Evolutionary conservation across 2,888 invertebrate genomes (phyloP), one percentile per base, ranked within the genome.

Genomic region (Lithophane semibrunnea): DNA sequence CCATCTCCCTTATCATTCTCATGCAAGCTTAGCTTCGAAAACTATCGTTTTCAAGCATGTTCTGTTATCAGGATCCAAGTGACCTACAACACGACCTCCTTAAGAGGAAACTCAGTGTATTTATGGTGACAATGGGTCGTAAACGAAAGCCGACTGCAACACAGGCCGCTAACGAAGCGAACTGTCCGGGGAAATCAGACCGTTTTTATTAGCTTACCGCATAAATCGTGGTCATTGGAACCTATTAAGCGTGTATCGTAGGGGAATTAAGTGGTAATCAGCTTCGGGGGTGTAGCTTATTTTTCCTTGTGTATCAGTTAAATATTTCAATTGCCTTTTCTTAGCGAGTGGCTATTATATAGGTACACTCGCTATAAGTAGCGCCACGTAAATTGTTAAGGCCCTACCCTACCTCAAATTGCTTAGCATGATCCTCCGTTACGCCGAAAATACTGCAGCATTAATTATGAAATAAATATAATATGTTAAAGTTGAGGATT

Each of bases 121-220:
- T 92, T 91, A 92, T 91, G 87, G 88, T 88, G 90, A 90, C 91
- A 91, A 91, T 89, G 82, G 86, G 83, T 88, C 88, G 88, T 90
- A 91, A 91, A 90, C 90, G 91, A 89, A 87, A 88, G 87, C 86
- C 81, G 75, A 84, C 77, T 83, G 84, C 84, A 85, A 85, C 84
- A 86, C 77, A 86, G 77, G 82, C 79, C 79, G 82, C 90, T 94
- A 94, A 95, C 94, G 94, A 94, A 94, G 91, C 89, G 89, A 87
- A 89, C 87, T 89, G 92, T 89, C 95, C 84, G 81, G 95, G 95
- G 95, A 95, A 95, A 94, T 95, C 94, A 94, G 88, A 86, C 87
- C 87, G 90, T 80, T 92, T 93, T 94, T 94, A 94, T 95, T 94
- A 94, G 91, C 90, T 91, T 88, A 90, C 91, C 90, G 92, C 93